Conservation (phyloP, 2,113 vertebrate genomes). For the Chaenocephalus aceratus region DNA sequence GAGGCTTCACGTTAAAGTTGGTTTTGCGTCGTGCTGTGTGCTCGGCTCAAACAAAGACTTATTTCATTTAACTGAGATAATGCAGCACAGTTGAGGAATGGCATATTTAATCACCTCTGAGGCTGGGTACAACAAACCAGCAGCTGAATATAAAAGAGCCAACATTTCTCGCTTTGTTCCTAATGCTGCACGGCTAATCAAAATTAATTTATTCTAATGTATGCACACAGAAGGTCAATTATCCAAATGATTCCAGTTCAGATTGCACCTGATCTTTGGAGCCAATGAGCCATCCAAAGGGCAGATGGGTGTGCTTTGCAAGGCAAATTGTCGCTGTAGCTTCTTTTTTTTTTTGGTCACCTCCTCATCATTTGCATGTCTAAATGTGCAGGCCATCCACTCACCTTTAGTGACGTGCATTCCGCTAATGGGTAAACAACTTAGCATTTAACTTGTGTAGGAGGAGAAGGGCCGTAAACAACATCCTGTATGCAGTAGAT, state of each 20-base stretch:
- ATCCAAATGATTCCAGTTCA: conserved; percentile 87
- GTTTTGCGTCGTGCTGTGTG: neutral
- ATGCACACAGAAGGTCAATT: conserved; percentile 89
- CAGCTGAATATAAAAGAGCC: conserved; percentile 76
- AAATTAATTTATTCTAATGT: conserved; percentile 89
- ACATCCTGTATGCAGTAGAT: neutral
- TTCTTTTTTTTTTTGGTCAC: conserved; percentile 60
- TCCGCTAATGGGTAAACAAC: conserved; percentile 57
- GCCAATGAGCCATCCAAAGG: conserved; percentile 86
- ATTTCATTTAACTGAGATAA: conserved; percentile 78
- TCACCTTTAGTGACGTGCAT: conserved; percentile 53
- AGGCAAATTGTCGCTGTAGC: conserved; percentile 73
- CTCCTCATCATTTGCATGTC: conserved; percentile 64
- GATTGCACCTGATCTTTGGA: conserved; percentile 82
- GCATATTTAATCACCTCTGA: conserved; percentile 82
- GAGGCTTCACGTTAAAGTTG: conserved; percentile 33
- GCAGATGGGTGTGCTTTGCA: conserved; percentile 83
- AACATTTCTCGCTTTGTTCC: conserved; percentile 81
- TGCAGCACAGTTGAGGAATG: conserved; percentile 69
- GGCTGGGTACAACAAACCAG: conserved; percentile 77
- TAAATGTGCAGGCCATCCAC: conserved; percentile 53
- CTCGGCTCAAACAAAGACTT: conserved; percentile 58
- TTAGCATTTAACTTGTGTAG: conserved; percentile 48
- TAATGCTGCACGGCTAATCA: conserved; percentile 83
- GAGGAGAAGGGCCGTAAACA: conserved; percentile 6